Percentiles rank a stretch among this genome's conserved stretches.
These are phyloP conservation scores for Macquaria ambigua DNA, from an alignment of 2,113 vertebrate species.

Conservation along the genomic window DNA sequence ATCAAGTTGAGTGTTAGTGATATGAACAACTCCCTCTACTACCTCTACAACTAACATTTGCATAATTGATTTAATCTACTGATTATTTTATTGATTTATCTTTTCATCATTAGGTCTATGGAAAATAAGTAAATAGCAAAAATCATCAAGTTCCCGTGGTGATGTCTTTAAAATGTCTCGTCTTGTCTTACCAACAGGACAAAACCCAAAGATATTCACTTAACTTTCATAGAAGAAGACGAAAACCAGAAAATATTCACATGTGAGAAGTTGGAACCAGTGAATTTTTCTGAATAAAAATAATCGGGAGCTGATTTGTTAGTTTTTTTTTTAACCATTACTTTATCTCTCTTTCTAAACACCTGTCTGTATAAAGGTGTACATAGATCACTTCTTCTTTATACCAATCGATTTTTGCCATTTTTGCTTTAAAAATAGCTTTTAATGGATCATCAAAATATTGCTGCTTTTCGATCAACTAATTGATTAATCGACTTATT, in stretches of 20 bases:
- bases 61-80: not conserved
- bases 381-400: not conserved
- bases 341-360: not conserved
- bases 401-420: too few species aligned
- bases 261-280: not conserved
- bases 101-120: too few species aligned
- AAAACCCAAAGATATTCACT: slow-evolving; percentile 2
- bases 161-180: not conserved
- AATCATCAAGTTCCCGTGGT: not conserved
- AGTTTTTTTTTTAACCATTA: not conserved
- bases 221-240: not conserved
- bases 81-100: too few species aligned
- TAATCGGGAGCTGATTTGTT: not conserved
- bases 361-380: not conserved
- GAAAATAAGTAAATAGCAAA: not conserved
- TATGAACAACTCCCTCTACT: not conserved
- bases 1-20: not conserved
- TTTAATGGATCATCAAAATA: too few species aligned
- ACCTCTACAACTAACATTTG: not conserved
- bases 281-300: not conserved
- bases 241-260: not conserved
- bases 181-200: not conserved
- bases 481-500: too few species aligned
- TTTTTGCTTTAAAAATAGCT: too few species aligned
- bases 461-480: too few species aligned